Evolutionary conservation across 1,140 invertebrate species (phyloP).

Genomic region (Achatina immaculata): DNA sequence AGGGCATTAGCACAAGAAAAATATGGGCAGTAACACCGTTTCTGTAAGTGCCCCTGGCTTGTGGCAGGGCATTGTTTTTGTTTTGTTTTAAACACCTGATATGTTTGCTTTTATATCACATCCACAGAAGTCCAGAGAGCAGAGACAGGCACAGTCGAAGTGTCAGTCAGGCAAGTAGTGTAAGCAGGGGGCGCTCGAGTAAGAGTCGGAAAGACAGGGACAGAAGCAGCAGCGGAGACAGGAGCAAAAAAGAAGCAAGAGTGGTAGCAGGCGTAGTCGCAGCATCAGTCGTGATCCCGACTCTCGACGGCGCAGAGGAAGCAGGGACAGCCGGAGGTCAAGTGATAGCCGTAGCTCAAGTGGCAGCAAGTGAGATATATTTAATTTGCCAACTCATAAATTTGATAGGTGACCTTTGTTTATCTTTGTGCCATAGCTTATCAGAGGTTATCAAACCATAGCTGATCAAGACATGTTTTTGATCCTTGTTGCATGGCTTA

Average conservation of each 20-base stretch:
- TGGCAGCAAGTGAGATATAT: slow-evolving; percentile 23
- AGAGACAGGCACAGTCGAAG: slow-evolving; percentile 23
- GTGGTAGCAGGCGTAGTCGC: slow-evolving; percentile 10
- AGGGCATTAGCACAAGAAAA: no score
- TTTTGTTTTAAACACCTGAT: no score
- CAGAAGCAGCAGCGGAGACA: neutral
- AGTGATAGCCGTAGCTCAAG: slow-evolving; percentile 29
- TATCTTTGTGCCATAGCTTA: no score
- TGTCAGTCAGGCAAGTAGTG: slow-evolving; percentile 20
- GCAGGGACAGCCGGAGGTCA: slow-evolving; percentile 5
- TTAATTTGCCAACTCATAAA: slow-evolving; percentile 18
- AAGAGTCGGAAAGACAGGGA: neutral
- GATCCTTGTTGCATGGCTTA: no score
- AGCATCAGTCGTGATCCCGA: neutral
- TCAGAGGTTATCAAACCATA: no score
- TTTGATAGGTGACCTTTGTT: slow-evolving; percentile 7
- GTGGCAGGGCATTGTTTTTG: no score
- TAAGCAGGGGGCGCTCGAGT: neutral
- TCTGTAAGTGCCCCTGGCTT: no score
- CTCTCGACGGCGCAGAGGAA: neutral
- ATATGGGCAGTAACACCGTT: no score
- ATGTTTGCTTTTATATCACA: no score
- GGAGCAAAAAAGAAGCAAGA: neutral
- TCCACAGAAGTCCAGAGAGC: no score
- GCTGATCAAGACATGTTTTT: no score